phyloP scores from a whole-genome alignment of 2,888 invertebrate species.

The Pollenia griseotomentosa region DNA sequence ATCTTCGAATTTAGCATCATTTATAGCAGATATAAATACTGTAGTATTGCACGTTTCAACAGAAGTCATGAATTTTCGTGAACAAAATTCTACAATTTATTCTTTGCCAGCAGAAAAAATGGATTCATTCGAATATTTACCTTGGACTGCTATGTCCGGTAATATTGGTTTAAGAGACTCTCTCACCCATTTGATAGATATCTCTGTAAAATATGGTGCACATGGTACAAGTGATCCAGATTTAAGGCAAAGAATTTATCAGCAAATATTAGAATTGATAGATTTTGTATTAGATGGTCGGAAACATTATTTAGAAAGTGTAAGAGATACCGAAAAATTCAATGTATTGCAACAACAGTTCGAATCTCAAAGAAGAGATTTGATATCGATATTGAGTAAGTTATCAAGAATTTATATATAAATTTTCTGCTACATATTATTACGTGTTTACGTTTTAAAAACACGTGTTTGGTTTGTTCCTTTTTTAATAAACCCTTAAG shows the following conservation, averaged over 20 bases:
- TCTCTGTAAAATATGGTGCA: constrained; percentile 81
- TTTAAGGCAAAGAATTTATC: constrained; percentile 86
- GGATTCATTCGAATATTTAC: constrained; percentile 87
- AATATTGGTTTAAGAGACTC: constrained; percentile 85
- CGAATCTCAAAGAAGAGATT: constrained; percentile 87
- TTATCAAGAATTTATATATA: too few relatives aligned
- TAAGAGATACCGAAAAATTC: constrained; percentile 86
- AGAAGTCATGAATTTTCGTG: constrained; percentile 88
- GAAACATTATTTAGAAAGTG: constrained; percentile 88
- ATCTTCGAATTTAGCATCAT: constrained; percentile 85
- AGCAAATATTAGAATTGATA: constrained; percentile 89
- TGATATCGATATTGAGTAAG: constrained; percentile 89
- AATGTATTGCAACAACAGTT: constrained; percentile 87
- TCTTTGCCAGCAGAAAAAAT: constrained; percentile 83
- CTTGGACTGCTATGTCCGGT: constrained; percentile 90
- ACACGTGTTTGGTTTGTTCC: too few relatives aligned
- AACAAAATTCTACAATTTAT: constrained; percentile 86
- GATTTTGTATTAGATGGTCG: constrained; percentile 90
- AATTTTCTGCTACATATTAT: too few relatives aligned
- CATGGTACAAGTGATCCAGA: constrained; percentile 84
- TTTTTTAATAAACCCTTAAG: too few relatives aligned
- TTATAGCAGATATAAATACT: constrained; percentile 86
- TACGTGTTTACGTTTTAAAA: too few relatives aligned
- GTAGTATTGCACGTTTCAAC: constrained; percentile 87
- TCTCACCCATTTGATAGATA: constrained; percentile 84